Evolutionary conservation across 2,888 invertebrate genomes (phyloP), one percentile per base, ranked within the genome.

Genomic region (Syrista parreyssii): DNA sequence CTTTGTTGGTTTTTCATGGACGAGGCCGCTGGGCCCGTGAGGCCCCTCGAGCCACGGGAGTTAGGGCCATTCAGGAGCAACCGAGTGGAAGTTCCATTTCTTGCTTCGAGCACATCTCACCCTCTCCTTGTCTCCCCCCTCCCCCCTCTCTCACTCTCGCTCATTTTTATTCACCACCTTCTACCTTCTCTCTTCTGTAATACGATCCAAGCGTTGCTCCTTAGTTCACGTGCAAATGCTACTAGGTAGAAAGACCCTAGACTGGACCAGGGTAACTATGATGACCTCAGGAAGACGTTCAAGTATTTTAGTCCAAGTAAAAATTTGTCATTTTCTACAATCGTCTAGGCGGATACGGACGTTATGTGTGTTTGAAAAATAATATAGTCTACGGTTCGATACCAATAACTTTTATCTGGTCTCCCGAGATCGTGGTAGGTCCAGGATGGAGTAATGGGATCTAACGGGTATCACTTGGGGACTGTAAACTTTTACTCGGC

Each of bases 1-100:
- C 86, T 88, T 89, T 88, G 89, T 89, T 88, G 86, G 86, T 88
- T 88, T 88, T 87, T 85, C 87, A 84, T 81, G 84, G 82, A 82
- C 82, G 30, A 4, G 35, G 4, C 31, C 12, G 68, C n/a, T 40
- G 55, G 55, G 75, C 30, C 68, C 30, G 83, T 82, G 74, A 82
- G 86, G 84, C 85, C 84, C 83, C 83, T 81, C 83, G 82, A 85
- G 83, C 84, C 84, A 3, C 71, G 71, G 82, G 15, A 55, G 55
- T 55, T 55, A 9, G 23, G 85, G 81, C 87, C 85, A 90, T 90
- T 90, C 86, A 87, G 82, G 81, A 79, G 85, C 89, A 86, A 82
- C 86, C 85, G 82, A 87, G 86, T 89, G 89, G 88, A 90, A 90
- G 89, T 89, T 89, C 87, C 88, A 85, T 87, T 87, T 79, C 86